Evolutionary conservation across 2,888 invertebrate species (phyloP), one percentile per base, ranked within the genome.

Genomic region (Nemoura dubitans): DNA sequence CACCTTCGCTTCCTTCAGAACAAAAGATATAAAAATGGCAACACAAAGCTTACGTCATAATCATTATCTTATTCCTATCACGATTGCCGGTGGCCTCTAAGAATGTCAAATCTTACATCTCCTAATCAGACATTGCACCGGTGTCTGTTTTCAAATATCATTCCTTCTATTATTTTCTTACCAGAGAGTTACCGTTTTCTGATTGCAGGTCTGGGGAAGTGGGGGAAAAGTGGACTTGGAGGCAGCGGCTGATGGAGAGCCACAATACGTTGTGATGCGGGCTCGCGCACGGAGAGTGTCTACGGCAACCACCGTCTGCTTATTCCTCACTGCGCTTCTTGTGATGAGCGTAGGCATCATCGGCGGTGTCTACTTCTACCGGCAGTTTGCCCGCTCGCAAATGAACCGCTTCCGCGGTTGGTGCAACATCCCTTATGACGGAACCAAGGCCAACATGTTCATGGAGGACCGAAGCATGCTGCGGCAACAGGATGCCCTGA

Each of bases 291-390:
- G 94, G 88, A 93, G 93, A 86, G 93, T 93, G 86, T 95, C 93
- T 76, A 93, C 93, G 76, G 93, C 93, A 86, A 94, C 95, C 26
- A 95, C 95, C 59, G 91, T 95, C 84, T 94, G 95, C 90, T 92
- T 97, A 86, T 93, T 96, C 87, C 90, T 97, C 80, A 94, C 95
- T 21, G 95, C 96, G 0, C 90, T 96, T 36, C 91, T 95, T 87
- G 94, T 97, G 28, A 93, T 96, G 90, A 93, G 96, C 87, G 93
- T 95, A 90, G 96, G 94, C n/a, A 91, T 93, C 76, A 92, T 93
- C 88, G 93, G 96, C 16, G 97, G 96, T 3, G 93, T 96, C 86
- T 94, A 96, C 90, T 92, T 97, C 86, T 97, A 97, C 92, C 94
- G 94, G 86, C 94, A 96, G 89, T 95, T 96, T 90, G 93, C 94